phyloP scores from a whole-genome alignment of 2,888 invertebrate genomes.

The Tenthredo livida region DNA sequence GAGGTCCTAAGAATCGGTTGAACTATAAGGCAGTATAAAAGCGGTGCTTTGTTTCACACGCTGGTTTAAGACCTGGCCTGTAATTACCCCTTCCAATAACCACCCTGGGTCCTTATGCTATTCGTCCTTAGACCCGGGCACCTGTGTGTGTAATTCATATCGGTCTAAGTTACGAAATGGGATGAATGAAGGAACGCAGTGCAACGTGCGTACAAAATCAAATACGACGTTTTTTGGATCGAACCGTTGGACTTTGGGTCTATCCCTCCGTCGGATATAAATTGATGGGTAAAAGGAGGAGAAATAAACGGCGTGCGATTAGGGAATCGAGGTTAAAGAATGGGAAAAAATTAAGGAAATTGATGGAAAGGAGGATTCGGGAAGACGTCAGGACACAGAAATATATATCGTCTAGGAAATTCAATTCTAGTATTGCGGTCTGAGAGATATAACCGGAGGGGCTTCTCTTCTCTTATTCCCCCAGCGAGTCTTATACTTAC shows the following conservation, averaged over 20 bases:
- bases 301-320: background rate
- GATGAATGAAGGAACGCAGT: background rate
- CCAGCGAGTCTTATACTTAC: constrained; percentile 72
- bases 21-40: background rate
- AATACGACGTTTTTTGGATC: no score
- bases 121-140: constrained; percentile 33
- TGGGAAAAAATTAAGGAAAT: background rate
- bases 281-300: no score
- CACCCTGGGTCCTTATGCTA: background rate
- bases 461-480: constrained; percentile 53
- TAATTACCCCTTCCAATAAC: constrained; percentile 55
- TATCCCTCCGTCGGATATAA: no score
- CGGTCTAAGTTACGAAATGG: background rate
- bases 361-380: no score
- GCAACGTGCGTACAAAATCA: no score
- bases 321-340: background rate
- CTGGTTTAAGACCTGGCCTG: constrained; percentile 56
- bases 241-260: no score
- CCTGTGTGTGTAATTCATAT: constrained; percentile 24
- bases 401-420: constrained; percentile 64
- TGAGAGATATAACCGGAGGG: constrained; percentile 53
- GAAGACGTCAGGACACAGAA: background rate
- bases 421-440: constrained; percentile 73
- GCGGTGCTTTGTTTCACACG: constrained; percentile 60
- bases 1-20: background rate